Evolutionary conservation across 1,140 invertebrate genomes (phyloP).

Genomic region (Eupristina koningsbergeri): DNA sequence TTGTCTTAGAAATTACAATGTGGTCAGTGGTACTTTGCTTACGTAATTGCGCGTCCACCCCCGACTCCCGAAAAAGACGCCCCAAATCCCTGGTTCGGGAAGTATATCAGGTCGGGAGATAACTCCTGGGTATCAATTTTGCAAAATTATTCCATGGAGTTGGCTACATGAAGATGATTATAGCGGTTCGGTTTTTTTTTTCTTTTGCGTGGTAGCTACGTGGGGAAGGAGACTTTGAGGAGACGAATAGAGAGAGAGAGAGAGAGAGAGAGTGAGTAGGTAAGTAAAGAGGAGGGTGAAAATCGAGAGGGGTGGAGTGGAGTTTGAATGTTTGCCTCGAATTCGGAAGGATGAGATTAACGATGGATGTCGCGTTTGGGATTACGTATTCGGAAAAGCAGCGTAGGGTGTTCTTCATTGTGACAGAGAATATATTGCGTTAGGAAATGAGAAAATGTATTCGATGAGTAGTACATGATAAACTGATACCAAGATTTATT

Average conservation of each 20-base stretch:
- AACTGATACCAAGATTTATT: conserved; percentile 3
- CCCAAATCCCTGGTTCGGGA: not conserved
- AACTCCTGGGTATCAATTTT: not conserved
- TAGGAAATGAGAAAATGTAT: conserved; percentile 29
- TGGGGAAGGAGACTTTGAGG: too few species aligned
- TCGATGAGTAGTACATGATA: conserved; percentile 23
- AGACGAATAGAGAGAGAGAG: too few species aligned
- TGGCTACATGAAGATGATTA: too few species aligned
- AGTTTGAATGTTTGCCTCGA: conserved; percentile 1
- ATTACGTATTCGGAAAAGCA: conserved; percentile 19
- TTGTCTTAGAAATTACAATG: conserved; percentile 51
- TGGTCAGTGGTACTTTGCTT: conserved; percentile 48
- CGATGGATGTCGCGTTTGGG: not conserved
- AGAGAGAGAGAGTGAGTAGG: not conserved
- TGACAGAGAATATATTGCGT: conserved; percentile 27
- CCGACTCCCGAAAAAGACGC: not conserved
- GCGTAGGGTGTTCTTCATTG: not conserved
- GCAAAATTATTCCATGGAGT: too few species aligned
- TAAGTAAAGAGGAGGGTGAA: too few species aligned
- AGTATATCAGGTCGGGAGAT: conserved; percentile 10
- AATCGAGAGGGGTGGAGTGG: too few species aligned
- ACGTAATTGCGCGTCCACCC: conserved; percentile 30
- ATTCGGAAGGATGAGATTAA: conserved; percentile 34
- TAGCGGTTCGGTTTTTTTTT: not conserved
- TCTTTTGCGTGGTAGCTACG: not conserved